Evolutionary conservation across 2,888 invertebrate genomes (phyloP).

Genomic region (Carpatolechia fugitivella): DNA sequence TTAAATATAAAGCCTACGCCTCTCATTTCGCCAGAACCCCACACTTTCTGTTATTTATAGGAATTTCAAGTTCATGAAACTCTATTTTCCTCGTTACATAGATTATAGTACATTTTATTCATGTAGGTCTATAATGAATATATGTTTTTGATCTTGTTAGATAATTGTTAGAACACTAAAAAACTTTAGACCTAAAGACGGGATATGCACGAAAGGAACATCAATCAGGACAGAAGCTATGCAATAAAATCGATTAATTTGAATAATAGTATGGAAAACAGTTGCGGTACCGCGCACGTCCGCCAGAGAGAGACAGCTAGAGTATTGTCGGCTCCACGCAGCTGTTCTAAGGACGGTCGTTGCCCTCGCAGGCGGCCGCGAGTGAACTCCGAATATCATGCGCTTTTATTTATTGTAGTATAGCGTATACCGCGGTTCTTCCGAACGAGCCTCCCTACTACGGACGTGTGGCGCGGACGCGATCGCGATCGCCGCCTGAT

Average conservation of each 20-base stretch:
- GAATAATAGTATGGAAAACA: constrained; percentile 45
- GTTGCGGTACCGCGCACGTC: constrained; percentile 44
- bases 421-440: constrained; percentile 15
- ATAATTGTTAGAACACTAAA: too few relatives aligned
- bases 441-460: constrained; percentile 12
- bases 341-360: constrained; percentile 78
- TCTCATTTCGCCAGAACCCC: too few relatives aligned
- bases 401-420: constrained; percentile 37
- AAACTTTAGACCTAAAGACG: too few relatives aligned
- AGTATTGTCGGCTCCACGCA: constrained; percentile 57
- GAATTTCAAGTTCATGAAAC: too few relatives aligned
- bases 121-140: too few relatives aligned
- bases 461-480: constrained; percentile 5
- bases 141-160: too few relatives aligned
- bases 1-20: too few relatives aligned
- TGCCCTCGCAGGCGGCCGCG: constrained; percentile 71
- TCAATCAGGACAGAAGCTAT: constrained; percentile 15
- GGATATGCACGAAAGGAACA: constrained; percentile 1
- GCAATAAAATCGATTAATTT: constrained; percentile 31
- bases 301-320: constrained; percentile 56
- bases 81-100: too few relatives aligned
- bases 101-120: too few relatives aligned
- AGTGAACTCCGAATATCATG: constrained; percentile 76
- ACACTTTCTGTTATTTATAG: too few relatives aligned
- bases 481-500: constrained; percentile 11